Percentiles rank a stretch among this genome's conserved stretches.
Evolutionary conservation across 2,888 invertebrate species (phyloP).

Genomic region (Eudemis profundana): DNA sequence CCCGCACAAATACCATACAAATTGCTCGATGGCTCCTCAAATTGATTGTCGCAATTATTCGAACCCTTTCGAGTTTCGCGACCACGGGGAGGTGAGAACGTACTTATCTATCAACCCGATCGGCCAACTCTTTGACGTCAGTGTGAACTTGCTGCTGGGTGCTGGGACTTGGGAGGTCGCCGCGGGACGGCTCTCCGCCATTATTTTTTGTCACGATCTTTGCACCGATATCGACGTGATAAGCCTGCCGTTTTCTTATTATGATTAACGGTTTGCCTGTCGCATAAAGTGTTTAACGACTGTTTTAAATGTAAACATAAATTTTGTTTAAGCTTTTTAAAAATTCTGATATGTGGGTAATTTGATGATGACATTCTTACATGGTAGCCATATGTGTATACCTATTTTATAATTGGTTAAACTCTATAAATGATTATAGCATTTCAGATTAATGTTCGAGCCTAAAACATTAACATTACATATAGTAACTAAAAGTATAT

Average conservation of each 20-base stretch:
- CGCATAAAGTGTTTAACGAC: constrained; percentile 61
- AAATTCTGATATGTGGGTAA: constrained; percentile 48
- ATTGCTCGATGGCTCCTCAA: constrained; percentile 83
- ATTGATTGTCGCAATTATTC: constrained; percentile 85
- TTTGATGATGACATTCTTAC: constrained; percentile 55
- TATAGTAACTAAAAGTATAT: too few relatives aligned
- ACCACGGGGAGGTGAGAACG: constrained; percentile 82
- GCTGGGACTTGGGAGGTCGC: constrained; percentile 68
- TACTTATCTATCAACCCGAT: constrained; percentile 78
- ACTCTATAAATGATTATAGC: too few relatives aligned
- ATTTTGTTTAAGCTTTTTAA: constrained; percentile 10
- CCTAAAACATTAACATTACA: too few relatives aligned
- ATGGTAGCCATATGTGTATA: too few relatives aligned
- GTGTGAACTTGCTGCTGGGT: constrained; percentile 75
- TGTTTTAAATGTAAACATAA: constrained; percentile 52
- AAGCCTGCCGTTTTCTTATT: constrained; percentile 61
- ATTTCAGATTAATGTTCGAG: too few relatives aligned
- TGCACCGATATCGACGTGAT: constrained; percentile 64
- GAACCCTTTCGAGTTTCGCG: constrained; percentile 80
- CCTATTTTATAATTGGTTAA: too few relatives aligned
- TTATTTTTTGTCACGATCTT: constrained; percentile 76
- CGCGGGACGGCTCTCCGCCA: constrained; percentile 68
- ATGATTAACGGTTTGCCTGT: constrained; percentile 62
- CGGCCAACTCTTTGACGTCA: constrained; percentile 79
- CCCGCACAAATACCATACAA: constrained; percentile 85